Evolutionary conservation across 2,797 vertebrate species (phyloP).

Genomic region (Muscicapa striata): DNA sequence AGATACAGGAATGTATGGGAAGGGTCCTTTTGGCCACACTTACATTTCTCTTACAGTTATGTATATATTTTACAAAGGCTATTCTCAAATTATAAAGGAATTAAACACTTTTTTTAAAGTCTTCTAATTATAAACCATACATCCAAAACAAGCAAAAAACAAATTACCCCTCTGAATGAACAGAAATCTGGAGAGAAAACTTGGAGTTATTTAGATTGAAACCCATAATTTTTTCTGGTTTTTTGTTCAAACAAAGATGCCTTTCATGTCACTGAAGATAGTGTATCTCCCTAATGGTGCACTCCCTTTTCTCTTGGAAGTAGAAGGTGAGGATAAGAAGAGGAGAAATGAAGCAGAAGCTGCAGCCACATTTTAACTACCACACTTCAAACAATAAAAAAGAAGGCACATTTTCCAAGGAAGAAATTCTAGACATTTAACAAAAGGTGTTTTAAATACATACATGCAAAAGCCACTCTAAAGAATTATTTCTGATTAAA

Average conservation of each 20-base stretch:
- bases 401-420: background rate
- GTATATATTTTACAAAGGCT: background rate
- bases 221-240: background rate
- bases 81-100: background rate
- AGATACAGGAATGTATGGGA: rapidly evolving
- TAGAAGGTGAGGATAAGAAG: background rate
- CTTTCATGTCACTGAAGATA: background rate
- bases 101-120: background rate
- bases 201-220: background rate
- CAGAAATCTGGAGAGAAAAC: background rate
- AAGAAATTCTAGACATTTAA: background rate
- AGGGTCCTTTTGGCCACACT: background rate
- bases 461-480: background rate
- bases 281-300: background rate
- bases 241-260: background rate
- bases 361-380: background rate
- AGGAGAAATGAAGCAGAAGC: background rate
- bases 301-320: slow-evolving; percentile 6
- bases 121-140: background rate
- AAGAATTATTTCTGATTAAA: background rate
- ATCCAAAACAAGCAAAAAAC: background rate
- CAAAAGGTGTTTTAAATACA: background rate
- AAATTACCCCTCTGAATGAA: background rate
- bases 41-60: background rate
- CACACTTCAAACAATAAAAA: background rate